phyloP scores from a whole-genome alignment of 2,113 vertebrate species.

The Rhynchopsitta pachyrhyncha region DNA sequence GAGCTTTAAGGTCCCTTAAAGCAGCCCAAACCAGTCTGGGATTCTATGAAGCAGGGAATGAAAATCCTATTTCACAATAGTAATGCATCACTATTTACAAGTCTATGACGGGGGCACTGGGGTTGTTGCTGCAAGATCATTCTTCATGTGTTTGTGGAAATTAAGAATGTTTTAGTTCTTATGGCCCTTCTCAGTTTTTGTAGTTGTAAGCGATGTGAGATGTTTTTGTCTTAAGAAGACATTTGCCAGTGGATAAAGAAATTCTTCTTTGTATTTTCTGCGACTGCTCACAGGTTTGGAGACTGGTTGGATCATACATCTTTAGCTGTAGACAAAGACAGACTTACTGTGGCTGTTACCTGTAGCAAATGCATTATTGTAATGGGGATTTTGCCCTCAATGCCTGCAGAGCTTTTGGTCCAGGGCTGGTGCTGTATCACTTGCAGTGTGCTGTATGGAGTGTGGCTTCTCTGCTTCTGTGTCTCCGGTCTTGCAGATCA shows the following conservation, averaged over 20 bases:
- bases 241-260: not conserved
- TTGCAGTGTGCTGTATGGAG: not conserved
- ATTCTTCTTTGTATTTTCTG: not conserved
- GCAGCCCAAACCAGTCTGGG: not conserved
- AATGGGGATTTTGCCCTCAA: not conserved
- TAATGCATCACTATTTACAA: not conserved
- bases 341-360: not conserved
- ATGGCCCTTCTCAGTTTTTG: not conserved
- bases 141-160: not conserved
- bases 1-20: not conserved
- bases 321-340: not conserved
- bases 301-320: accelerated
- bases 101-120: not conserved
- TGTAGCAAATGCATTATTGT: too few relatives aligned
- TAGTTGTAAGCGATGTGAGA: not conserved
- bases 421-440: accelerated
- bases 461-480: not conserved
- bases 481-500: not conserved
- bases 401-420: not conserved
- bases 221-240: not conserved
- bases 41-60: not conserved
- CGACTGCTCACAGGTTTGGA: not conserved
- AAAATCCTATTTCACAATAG: not conserved
- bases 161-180: not conserved
- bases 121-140: not conserved